phyloP scores from a whole-genome alignment of 2,888 invertebrate genomes.

The Callosobruchus maculatus region DNA sequence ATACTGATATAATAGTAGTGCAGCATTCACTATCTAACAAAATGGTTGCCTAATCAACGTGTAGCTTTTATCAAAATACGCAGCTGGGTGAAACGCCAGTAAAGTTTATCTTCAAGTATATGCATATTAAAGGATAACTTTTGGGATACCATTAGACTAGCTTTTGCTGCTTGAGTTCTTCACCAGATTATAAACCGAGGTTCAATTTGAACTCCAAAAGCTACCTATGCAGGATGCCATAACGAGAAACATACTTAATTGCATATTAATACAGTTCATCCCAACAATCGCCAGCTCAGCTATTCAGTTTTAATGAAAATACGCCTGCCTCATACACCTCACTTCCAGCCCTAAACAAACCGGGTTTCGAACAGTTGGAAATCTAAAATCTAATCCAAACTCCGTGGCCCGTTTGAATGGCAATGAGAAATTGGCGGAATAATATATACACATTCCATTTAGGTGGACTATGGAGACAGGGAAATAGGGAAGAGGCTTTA shows the following conservation, averaged over 20 bases:
- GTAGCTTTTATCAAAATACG: too few relatives aligned
- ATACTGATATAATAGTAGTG: too few relatives aligned
- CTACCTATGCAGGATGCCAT: too few relatives aligned
- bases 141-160: too few relatives aligned
- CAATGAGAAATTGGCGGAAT: conserved; percentile 4
- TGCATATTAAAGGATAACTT: too few relatives aligned
- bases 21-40: too few relatives aligned
- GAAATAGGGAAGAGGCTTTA: background rate
- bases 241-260: background rate
- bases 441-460: conserved; percentile 13
- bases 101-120: too few relatives aligned
- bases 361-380: background rate
- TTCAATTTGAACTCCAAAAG: too few relatives aligned
- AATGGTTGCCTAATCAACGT: too few relatives aligned
- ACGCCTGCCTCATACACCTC: background rate
- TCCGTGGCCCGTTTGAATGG: background rate
- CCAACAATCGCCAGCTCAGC: background rate
- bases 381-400: background rate
- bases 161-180: too few relatives aligned
- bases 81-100: too few relatives aligned
- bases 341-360: background rate
- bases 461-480: conserved; percentile 9
- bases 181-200: too few relatives aligned
- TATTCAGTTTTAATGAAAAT: background rate
- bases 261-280: background rate